These are phyloP conservation scores for Clarias gariepinus DNA, from an alignment of 2,113 vertebrate species.

Conservation along the genomic window DNA sequence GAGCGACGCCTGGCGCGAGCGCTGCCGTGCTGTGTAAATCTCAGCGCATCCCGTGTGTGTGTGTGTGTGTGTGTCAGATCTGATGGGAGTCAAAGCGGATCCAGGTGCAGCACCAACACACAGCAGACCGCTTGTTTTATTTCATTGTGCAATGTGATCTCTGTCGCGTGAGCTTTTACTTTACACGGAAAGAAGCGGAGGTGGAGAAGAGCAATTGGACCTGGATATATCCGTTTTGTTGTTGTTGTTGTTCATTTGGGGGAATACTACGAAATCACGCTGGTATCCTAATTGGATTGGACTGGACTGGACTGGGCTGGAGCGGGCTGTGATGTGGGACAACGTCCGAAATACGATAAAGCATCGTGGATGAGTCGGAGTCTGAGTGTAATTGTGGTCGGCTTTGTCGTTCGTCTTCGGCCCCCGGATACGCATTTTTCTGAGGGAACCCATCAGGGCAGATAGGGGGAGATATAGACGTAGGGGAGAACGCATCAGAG, in stretches of 20 bases:
- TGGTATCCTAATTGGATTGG: slow-evolving; percentile 4
- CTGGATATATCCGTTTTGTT: background rate
- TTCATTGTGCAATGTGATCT: slow-evolving; percentile 50
- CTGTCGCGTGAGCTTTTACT: slow-evolving; percentile 45
- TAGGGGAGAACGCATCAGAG: slow-evolving; percentile 29
- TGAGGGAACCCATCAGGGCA: slow-evolving; percentile 42
- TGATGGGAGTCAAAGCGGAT: slow-evolving; percentile 53
- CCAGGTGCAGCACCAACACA: slow-evolving; percentile 47
- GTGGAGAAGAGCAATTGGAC: slow-evolving; percentile 35
- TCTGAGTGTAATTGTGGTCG: slow-evolving; percentile 1
- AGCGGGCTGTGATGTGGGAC: slow-evolving; percentile 29
- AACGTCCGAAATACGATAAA: background rate
- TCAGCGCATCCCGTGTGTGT: slow-evolving; percentile 38
- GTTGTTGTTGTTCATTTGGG: background rate
- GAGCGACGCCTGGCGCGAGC: slow-evolving; percentile 45
- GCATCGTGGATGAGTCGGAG: background rate
- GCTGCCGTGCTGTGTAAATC: slow-evolving; percentile 41
- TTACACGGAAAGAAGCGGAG: slow-evolving; percentile 54
- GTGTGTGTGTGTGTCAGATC: slow-evolving; percentile 6
- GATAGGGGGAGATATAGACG: slow-evolving; percentile 45
- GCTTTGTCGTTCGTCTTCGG: slow-evolving; percentile 30
- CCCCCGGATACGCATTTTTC: slow-evolving; percentile 38
- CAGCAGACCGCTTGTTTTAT: slow-evolving; percentile 25
- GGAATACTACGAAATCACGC: slow-evolving; percentile 43
- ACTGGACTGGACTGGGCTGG: too few relatives aligned